Conservation (phyloP, 2,888 invertebrate genomes). For the Norana najaformis region DNA sequence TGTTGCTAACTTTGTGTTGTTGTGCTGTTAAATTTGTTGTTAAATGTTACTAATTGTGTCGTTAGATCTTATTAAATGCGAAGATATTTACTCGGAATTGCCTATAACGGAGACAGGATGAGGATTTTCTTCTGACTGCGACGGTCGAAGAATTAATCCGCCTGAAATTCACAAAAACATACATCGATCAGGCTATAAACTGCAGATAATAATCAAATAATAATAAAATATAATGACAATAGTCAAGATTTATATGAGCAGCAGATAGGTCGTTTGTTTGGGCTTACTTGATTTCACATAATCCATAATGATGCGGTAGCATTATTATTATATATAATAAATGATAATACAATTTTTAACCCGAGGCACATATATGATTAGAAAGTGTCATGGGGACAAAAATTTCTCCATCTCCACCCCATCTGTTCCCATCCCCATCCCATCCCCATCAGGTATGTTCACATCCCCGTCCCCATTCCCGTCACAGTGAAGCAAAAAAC, state of each 20-base stretch:
- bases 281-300: not conserved
- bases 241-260: not conserved
- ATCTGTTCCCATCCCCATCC: too few species aligned
- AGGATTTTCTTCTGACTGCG: not conserved
- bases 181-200: not conserved
- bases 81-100: not conserved
- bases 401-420: too few species aligned
- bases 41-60: not conserved
- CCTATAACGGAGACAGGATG: not conserved
- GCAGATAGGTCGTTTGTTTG: not conserved
- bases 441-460: too few species aligned
- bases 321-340: not conserved
- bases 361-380: too few species aligned
- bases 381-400: too few species aligned
- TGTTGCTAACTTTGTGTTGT: too few species aligned
- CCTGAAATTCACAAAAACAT: not conserved
- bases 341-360: too few species aligned
- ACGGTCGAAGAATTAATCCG: not conserved
- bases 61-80: not conserved
- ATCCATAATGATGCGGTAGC: not conserved
- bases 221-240: too few species aligned
- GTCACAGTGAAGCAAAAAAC: too few species aligned
- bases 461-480: too few species aligned
- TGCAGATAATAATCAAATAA: not conserved
- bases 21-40: too few species aligned